phyloP scores from a whole-genome alignment of 2,888 invertebrate genomes.

The Yponomeuta sedellus region DNA sequence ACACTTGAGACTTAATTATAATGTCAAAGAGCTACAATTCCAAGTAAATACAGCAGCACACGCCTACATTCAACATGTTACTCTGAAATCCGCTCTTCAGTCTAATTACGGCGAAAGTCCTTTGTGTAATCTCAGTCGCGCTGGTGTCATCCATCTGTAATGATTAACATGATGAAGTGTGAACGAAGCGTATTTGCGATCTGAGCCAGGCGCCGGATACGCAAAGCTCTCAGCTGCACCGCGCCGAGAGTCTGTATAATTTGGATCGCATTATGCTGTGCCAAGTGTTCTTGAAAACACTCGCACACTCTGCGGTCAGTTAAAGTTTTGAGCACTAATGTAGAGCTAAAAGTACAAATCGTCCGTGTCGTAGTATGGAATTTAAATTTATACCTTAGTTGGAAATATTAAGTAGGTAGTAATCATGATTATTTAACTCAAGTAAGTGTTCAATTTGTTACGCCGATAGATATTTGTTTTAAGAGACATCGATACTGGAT shows the following conservation, averaged over 20 bases:
- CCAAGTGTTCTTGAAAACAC: constrained; percentile 1
- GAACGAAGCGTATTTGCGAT: neutral
- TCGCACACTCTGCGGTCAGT: neutral
- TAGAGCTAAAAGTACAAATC: neutral
- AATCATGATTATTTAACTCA: no score
- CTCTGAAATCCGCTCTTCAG: neutral
- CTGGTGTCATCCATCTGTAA: neutral
- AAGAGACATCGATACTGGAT: no score
- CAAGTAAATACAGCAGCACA: no score
- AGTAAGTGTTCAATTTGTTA: no score
- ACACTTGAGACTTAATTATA: no score
- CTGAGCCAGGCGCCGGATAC: neutral
- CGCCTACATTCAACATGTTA: no score
- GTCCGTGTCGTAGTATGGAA: neutral
- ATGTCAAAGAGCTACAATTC: no score
- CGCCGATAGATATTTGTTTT: no score
- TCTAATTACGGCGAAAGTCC: constrained; percentile 1
- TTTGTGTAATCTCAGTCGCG: neutral
- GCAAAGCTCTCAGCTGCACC: neutral
- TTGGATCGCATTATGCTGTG: constrained; percentile 1
- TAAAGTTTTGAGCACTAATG: neutral
- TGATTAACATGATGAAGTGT: neutral
- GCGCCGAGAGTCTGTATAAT: neutral
- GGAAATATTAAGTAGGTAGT: no score
- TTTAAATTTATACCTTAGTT: no score